Conservation (phyloP, 2,113 vertebrate species). For the Promerops cafer region DNA sequence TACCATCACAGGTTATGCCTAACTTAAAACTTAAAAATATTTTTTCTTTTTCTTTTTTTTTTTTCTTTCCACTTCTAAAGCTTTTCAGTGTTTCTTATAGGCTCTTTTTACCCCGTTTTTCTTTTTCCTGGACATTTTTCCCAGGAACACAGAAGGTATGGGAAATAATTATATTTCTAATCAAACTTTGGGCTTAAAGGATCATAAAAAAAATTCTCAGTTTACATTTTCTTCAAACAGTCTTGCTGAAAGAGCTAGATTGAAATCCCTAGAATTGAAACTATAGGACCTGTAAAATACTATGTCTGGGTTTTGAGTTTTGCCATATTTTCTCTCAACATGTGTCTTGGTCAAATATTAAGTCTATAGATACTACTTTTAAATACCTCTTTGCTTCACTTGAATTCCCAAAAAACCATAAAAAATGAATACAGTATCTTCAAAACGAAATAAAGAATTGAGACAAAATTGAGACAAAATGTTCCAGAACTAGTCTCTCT, state of each 20-base stretch:
- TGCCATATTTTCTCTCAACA: accelerated
- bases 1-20: neutral
- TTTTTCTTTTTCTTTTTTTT: neutral
- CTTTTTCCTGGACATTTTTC: neutral
- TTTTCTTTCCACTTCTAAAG: neutral
- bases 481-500: accelerated
- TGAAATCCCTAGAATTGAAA: neutral
- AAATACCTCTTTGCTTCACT: neutral
- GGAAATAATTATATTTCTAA: neutral
- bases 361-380: neutral
- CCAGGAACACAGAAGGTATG: neutral
- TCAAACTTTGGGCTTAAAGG: neutral
- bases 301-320: neutral
- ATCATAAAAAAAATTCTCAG: neutral
- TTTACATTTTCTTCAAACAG: neutral
- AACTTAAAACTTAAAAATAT: neutral
- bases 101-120: accelerated
- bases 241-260: neutral
- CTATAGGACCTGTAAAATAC: neutral
- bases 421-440: neutral
- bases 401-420: accelerated
- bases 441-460: neutral
- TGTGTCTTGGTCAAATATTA: neutral
- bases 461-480: neutral
- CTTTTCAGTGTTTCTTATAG: neutral